Base-by-base conservation (phyloP, 1,140 invertebrate species). In the Eufriesea mexicana region DNA sequence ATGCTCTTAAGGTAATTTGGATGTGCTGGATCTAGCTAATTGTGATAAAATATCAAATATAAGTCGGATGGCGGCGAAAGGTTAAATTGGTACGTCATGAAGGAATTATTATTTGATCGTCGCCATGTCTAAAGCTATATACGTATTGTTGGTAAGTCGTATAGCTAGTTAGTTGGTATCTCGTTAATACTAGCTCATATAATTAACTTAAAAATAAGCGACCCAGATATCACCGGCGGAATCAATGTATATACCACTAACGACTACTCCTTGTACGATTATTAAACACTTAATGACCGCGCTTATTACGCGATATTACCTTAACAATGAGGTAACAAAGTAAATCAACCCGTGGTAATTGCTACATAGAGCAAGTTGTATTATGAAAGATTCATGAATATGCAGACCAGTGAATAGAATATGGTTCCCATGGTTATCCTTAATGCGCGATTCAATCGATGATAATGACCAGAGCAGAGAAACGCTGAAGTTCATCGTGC, bases 341-440 rank as follows among this genome's bases (percentile, higher is more conserved):
- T 79, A 79, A 79, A 79, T 79, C 78, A 51, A 62, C 2, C 45
- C 16, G 20, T 20, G 18, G 47, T 62, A 79, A 79, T 73, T 79
- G 47, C 68, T n/a, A 35, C 55, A 49, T 16, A 25, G 71, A 62
- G n/a, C 57, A 23, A 16, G 54, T 8, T 28, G 23, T 47, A 18
- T 71, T 71, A 73, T 47, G 68, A 25, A 51, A 42, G 20, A 45
- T 20, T 61, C 67, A 79, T 73, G 28, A 72, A 51, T 62, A 72
- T 72, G 23, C 47, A 62, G 7, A 42, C 23, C 23, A 23, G 49
- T 23, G 45, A 2, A 70, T 61, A 51, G 42, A 70, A 49, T 18
- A 68, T 5, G 14, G 45, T 79, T 72, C 78, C 28, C 68, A 72
- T 62, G 5, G 28, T 79, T 79, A 79, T 79, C 28, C 28, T 0